These are phyloP conservation scores for Actenoides lindsayi DNA, from an alignment of 2,113 vertebrate species.

Conservation along the genomic window DNA sequence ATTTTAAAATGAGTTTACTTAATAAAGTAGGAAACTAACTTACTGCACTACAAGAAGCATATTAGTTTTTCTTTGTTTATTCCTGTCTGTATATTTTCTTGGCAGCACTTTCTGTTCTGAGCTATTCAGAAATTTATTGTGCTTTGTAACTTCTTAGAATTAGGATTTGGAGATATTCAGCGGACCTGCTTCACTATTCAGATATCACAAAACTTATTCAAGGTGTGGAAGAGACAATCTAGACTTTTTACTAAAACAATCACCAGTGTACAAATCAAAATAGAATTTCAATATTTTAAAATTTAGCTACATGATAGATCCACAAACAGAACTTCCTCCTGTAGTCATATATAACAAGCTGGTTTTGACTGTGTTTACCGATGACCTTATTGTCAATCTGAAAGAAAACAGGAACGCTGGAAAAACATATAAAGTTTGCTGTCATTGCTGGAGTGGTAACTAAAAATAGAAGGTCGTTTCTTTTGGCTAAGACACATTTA, in stretches of 20 bases:
- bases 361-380: background rate
- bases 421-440: background rate
- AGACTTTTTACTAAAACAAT: background rate
- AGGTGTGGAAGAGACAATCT: rapidly evolving
- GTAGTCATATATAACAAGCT: background rate
- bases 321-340: background rate
- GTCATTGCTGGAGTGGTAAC: background rate
- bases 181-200: background rate
- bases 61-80: background rate
- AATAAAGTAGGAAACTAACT: background rate
- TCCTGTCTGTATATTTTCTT: background rate
- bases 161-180: background rate
- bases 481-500: background rate
- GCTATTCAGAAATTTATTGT: background rate
- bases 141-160: background rate
- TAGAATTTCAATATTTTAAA: background rate
- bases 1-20: background rate
- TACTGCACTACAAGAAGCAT: background rate
- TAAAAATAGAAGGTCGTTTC: background rate
- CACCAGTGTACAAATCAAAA: background rate
- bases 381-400: background rate
- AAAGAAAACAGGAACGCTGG: background rate
- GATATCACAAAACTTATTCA: background rate
- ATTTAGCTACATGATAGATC: background rate
- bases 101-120: background rate